Base-by-base conservation (phyloP, 2,113 vertebrate species). In the Petromus typicus region DNA sequence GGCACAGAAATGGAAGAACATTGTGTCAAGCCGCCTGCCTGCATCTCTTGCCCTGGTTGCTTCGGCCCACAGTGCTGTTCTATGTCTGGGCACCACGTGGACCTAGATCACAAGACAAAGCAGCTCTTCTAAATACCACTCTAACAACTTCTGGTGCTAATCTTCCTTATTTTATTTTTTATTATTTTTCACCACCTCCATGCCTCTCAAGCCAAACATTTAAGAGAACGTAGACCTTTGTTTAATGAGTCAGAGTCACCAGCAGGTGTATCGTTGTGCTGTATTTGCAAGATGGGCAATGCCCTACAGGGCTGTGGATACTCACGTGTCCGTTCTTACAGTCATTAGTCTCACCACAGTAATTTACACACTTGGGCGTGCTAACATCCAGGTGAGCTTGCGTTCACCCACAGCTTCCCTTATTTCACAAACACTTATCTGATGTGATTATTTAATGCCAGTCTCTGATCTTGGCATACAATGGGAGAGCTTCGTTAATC, bases 131-230 rank as follows among this genome's bases (percentile, higher is more conserved):
- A 82, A 90, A 64, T 16, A 40, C 13, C 45, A 23, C n/a, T 66
- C 4, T 5, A 37, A 20, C 32, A 63, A 43, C 73, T 27, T 30
- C 48, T 14, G 5, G 63, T 7, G 23, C 40, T 63, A 40, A 20
- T 22, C 34, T 76, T 37, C 56, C 13, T 88, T 2, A 3, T 37
- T 67, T 12, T 43, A 71, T 43, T 64, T 64, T 32, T 66, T 66
- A 18, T 66, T 66, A 32, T 64, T 13, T 32, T 73, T 86, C 56
- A 75, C 9, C 7, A 16, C 22, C 51, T 3, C 32, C 16, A 25
- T 57, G 45, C 32, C 32, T 86, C 84, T 37, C 92, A 71, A 86
- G 61, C 30, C 43, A 92, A 59, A 64, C 51, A 69, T 25, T 86
- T 27, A 75, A 14, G 11, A 93, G 63, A 86, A 90, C 40, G 7